Conservation (phyloP, 2,888 invertebrate genomes). For the Eupithecia inturbata region DNA sequence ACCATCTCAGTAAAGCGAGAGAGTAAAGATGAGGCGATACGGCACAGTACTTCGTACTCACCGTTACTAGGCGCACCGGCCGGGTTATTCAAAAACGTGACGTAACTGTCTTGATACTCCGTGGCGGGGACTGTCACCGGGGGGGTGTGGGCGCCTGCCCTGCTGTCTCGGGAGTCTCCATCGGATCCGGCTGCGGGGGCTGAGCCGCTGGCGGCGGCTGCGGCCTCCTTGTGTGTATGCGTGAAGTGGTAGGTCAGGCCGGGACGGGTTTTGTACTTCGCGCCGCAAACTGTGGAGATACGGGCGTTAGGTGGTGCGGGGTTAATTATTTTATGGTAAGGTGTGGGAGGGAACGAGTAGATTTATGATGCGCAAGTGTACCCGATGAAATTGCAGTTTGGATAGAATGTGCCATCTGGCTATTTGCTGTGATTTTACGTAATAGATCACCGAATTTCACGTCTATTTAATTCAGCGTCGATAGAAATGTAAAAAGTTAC, state of each 20-base stretch:
- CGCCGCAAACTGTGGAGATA: constrained; percentile 91
- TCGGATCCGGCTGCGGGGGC: constrained; percentile 60
- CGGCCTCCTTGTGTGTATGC: constrained; percentile 91
- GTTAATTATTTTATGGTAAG: not conserved
- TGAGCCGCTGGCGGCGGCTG: constrained; percentile 54
- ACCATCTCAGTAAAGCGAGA: not conserved
- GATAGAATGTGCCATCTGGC: not conserved
- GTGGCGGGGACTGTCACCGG: constrained; percentile 67
- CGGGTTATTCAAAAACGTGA: constrained; percentile 86
- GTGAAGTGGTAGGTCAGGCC: constrained; percentile 98
- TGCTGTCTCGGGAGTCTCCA: constrained; percentile 70
- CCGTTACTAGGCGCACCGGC: constrained; percentile 54
- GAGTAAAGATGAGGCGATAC: constrained; percentile 24
- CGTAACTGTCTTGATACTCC: constrained; percentile 88
- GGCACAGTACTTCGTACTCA: constrained; percentile 38
- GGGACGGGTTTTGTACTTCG: constrained; percentile 97
- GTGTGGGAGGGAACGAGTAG: constrained; percentile 22
- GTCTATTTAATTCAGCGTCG: not conserved
- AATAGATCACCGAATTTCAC: not conserved
- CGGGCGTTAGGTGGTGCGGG: constrained; percentile 4
- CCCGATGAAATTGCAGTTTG: not conserved
- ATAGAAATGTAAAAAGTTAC: not conserved
- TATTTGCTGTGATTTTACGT: not conserved
- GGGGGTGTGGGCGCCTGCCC: constrained; percentile 90
- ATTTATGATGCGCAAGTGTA: not conserved